Evolutionary conservation across 2,113 vertebrate species (phyloP).

Genomic region (Melanostigma gelatinosum): DNA sequence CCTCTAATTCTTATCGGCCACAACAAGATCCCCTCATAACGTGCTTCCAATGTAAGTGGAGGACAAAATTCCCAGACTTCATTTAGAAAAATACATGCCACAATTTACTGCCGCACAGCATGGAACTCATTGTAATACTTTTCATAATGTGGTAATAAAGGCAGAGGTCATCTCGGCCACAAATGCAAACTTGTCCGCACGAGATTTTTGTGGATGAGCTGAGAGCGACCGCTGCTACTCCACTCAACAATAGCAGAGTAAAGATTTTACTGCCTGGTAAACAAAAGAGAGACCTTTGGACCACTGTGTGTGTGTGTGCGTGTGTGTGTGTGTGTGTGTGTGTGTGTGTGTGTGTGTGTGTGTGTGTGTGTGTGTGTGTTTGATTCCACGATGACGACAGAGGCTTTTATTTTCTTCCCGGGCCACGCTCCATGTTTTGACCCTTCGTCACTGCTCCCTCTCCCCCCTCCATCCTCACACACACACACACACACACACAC

Average conservation of each 20-base stretch:
- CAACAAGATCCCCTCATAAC: background rate
- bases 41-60: background rate
- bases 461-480: constrained; percentile 60
- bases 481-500: constrained; percentile 1
- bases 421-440: constrained; percentile 26
- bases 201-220: background rate
- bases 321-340: constrained; percentile 49
- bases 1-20: no score
- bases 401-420: constrained; percentile 18
- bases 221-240: constrained; percentile 8
- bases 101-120: background rate
- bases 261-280: constrained; percentile 59
- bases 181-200: background rate
- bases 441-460: constrained; percentile 47
- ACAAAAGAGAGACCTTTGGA: constrained; percentile 64
- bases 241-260: constrained; percentile 28
- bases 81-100: background rate
- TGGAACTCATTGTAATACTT: background rate
- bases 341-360: constrained; percentile 48
- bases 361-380: constrained; percentile 51
- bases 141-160: background rate
- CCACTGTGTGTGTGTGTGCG: constrained; percentile 40
- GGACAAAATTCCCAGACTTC: background rate
- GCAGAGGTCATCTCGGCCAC: background rate
- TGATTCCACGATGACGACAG: constrained; percentile 37